Conservation (phyloP, 2,888 invertebrate species). For the Tubiluchus corallicola region DNA sequence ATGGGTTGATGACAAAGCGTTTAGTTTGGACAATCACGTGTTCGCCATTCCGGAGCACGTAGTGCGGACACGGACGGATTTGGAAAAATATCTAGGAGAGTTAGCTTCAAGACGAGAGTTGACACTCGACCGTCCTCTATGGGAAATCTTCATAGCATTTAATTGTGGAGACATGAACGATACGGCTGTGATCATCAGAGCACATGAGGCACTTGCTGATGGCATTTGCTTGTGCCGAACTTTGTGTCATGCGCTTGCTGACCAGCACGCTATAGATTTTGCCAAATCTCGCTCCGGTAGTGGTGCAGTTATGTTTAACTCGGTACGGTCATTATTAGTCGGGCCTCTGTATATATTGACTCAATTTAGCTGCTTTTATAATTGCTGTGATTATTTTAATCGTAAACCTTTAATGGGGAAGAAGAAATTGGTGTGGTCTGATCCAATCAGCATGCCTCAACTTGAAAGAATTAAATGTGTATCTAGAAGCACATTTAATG, state of each 20-base stretch:
- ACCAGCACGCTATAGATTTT: constrained; percentile 9
- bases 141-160: constrained; percentile 35
- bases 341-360: constrained; percentile 35
- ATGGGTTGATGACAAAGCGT: constrained; percentile 34
- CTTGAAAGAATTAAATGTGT: constrained; percentile 35
- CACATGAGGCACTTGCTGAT: constrained; percentile 36
- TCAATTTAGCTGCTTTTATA: no score
- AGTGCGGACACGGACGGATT: constrained; percentile 22
- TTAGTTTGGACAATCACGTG: constrained; percentile 35
- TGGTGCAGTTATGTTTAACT: constrained; percentile 28
- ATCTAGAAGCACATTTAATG: constrained; percentile 35
- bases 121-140: constrained; percentile 31
- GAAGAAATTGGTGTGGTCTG: constrained; percentile 36
- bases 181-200: constrained; percentile 32
- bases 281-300: constrained; percentile 29
- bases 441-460: constrained; percentile 29
- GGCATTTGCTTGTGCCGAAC: constrained; percentile 31
- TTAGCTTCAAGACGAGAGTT: constrained; percentile 31
- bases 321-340: constrained; percentile 32
- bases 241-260: constrained; percentile 20
- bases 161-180: constrained; percentile 29
- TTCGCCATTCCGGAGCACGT: constrained; percentile 27
- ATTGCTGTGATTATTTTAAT: no score
- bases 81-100: constrained; percentile 32
- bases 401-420: no score